These are phyloP conservation scores for Girardinichthys multiradiatus DNA, from an alignment of 2,113 vertebrate genomes.

Conservation along the genomic window DNA sequence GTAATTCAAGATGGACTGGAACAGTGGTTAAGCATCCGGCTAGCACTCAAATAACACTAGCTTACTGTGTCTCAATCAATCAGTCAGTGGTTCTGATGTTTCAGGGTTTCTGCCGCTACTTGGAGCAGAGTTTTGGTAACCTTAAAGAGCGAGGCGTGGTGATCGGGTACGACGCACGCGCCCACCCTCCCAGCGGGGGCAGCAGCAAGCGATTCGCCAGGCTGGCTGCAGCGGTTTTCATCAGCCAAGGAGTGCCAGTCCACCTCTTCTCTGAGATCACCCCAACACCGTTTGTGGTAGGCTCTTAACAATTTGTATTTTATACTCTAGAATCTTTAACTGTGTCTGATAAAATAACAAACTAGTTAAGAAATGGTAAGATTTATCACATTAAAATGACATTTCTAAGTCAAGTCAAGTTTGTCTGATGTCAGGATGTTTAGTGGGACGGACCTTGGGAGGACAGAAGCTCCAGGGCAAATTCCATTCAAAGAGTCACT, in stretches of 20 bases:
- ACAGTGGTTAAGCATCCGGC: neutral
- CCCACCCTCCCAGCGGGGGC: conserved; percentile 87
- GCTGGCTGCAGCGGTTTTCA: conserved; percentile 88
- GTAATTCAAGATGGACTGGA: too few species aligned
- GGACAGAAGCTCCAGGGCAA: conserved; percentile 38
- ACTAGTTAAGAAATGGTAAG: neutral
- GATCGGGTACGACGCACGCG: conserved; percentile 92
- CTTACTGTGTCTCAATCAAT: neutral
- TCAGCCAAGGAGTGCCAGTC: conserved; percentile 89
- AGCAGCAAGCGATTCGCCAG: conserved; percentile 90
- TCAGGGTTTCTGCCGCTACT: conserved; percentile 92
- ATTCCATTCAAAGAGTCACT: conserved; percentile 46
- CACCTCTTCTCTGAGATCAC: conserved; percentile 91
- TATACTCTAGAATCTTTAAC: neutral
- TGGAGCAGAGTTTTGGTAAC: conserved; percentile 87
- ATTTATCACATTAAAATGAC: neutral
- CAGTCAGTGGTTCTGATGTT: neutral
- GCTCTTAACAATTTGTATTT: conserved; percentile 1
- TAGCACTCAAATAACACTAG: neutral
- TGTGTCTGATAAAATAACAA: neutral
- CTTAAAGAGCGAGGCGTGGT: conserved; percentile 90
- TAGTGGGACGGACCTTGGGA: neutral
- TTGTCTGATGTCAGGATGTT: neutral
- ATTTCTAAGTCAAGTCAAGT: neutral
- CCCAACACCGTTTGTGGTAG: conserved; percentile 97